phyloP scores from a whole-genome alignment of 2,797 vertebrate genomes.

The Apogon hyalosoma region DNA sequence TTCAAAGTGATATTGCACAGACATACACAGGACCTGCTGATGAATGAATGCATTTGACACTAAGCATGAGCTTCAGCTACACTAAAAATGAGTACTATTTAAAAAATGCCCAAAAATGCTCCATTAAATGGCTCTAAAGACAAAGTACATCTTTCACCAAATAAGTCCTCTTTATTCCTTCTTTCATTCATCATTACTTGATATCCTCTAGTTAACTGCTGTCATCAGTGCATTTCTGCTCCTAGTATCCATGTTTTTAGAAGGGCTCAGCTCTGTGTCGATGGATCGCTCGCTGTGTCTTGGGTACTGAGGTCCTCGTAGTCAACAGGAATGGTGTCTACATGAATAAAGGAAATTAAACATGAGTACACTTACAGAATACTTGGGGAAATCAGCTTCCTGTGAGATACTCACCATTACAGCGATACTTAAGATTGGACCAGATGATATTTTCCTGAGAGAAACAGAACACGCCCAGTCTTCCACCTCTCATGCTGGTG shows the following conservation, averaged over 20 bases:
- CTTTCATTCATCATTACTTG: not conserved
- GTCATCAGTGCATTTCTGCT: not conserved
- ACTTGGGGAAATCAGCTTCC: not conserved
- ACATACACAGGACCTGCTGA: conserved; percentile 44
- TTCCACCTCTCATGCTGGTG: conserved; percentile 97
- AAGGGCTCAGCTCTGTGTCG: conserved; percentile 5
- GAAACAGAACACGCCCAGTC: conserved; percentile 99
- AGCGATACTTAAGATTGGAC: conserved; percentile 98
- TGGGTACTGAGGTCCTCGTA: conserved; percentile 88
- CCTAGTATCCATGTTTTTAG: conserved; percentile 5
- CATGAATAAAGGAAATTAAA: conserved; percentile 20
- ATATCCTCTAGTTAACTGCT: not conserved
- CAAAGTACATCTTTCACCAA: not conserved
- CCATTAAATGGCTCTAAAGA: conserved; percentile 5
- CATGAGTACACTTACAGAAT: not conserved
- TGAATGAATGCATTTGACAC: conserved; percentile 7
- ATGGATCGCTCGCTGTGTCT: conserved; percentile 57
- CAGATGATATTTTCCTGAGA: conserved; percentile 99
- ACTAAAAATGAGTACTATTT: conserved; percentile 8
- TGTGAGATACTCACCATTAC: conserved; percentile 89
- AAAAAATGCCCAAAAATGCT: conserved; percentile 43
- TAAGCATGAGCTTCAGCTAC: conserved; percentile 16
- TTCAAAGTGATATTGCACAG: conserved; percentile 19
- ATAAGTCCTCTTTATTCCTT: conserved; percentile 1
- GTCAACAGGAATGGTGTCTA: conserved; percentile 95